Conservation (phyloP, 2,113 vertebrate genomes). For the Perognathus longimembris region DNA sequence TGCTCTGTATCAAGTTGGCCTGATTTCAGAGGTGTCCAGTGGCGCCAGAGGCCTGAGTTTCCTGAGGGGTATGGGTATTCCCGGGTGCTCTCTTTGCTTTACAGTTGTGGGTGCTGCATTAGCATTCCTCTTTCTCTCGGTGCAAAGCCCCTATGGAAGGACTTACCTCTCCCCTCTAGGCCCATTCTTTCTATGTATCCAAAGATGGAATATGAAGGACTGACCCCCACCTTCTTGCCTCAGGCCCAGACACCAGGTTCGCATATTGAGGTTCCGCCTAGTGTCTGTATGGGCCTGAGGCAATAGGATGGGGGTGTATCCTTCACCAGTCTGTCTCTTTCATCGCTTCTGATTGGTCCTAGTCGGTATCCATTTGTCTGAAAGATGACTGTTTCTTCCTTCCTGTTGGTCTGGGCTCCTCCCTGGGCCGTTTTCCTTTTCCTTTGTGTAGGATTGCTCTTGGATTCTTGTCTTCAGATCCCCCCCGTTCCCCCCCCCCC, state of each 20-base stretch:
- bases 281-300: no score
- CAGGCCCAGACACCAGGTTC: no score
- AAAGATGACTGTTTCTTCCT: no score
- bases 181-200: no score
- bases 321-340: neutral
- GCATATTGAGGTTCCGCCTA: no score
- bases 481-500: neutral
- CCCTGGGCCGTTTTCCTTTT: conserved; percentile 22
- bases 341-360: neutral
- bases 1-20: neutral
- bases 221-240: no score
- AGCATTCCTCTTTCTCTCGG: neutral
- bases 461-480: neutral
- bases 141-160: no score
- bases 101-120: no score
- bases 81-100: neutral
- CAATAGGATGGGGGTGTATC: no score
- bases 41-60: neutral
- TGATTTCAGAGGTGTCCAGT: neutral
- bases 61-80: neutral
- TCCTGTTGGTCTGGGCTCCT: neutral
- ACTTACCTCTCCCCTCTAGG: no score
- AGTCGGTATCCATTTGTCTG: neutral
- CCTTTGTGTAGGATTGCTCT: neutral
- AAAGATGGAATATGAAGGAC: no score